Conservation (phyloP, 2,888 invertebrate genomes). For the Mythimna impura region DNA sequence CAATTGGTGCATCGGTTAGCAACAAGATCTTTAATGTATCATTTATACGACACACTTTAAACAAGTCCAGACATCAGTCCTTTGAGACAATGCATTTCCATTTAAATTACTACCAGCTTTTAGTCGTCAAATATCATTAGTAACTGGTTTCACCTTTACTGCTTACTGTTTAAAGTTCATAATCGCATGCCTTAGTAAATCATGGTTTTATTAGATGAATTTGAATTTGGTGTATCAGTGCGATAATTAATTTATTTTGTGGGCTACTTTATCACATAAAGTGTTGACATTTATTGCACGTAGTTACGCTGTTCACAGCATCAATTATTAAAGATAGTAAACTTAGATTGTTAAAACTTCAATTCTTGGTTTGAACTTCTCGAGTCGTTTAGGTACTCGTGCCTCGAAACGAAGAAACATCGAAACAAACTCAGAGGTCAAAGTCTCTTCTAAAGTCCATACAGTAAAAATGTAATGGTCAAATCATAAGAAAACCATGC, state of each 20-base stretch:
- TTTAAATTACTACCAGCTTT: slow-evolving; percentile 31
- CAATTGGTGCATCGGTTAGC: slow-evolving; percentile 11
- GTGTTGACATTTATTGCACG: not conserved
- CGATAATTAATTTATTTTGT: slow-evolving; percentile 12
- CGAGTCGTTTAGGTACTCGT: too few species aligned
- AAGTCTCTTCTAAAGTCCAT: too few species aligned
- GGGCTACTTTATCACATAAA: slow-evolving; percentile 2
- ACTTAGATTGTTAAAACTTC: too few species aligned
- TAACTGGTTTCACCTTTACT: slow-evolving; percentile 7
- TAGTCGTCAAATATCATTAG: slow-evolving; percentile 3
- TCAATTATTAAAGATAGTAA: too few species aligned
- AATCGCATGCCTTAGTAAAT: slow-evolving; percentile 9
- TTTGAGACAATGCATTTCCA: slow-evolving; percentile 32
- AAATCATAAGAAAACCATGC: too few species aligned
- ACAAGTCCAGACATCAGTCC: slow-evolving; percentile 1
- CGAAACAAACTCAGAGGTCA: too few species aligned
- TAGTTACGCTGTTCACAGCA: too few species aligned
- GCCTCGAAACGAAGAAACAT: too few species aligned
- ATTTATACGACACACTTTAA: slow-evolving; percentile 19
- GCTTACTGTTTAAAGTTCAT: not conserved
- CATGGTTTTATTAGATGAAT: slow-evolving; percentile 6
- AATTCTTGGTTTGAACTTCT: too few species aligned
- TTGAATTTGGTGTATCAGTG: slow-evolving; percentile 27
- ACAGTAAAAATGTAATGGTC: too few species aligned
- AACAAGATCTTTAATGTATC: slow-evolving; percentile 30